A percentile compares a stretch with the other conserved stretches of the same genome.
phyloP scores from a whole-genome alignment of 2,797 vertebrate genomes.

The Macroramphosus scolopax region DNA sequence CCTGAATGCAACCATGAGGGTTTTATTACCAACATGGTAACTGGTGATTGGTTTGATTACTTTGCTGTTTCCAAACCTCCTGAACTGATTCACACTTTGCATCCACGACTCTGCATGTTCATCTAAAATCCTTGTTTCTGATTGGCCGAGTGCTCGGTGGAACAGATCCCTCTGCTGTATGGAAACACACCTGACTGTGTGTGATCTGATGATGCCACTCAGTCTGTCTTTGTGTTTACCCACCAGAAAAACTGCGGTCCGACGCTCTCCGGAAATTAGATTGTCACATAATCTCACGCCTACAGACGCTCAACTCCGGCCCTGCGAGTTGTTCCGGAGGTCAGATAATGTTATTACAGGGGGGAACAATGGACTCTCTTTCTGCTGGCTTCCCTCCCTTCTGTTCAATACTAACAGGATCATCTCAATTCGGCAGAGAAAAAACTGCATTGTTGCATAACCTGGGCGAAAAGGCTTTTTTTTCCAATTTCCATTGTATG shows the following conservation, averaged over 20 bases:
- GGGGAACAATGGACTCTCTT: conserved; percentile 9
- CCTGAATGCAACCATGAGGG: too few species aligned
- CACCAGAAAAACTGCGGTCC: too few species aligned
- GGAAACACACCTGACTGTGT: background rate
- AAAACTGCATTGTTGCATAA: conserved; percentile 1
- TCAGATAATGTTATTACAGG: conserved; percentile 23
- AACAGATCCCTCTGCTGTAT: too few species aligned
- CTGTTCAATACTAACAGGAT: conserved; percentile 24
- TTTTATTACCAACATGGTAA: too few species aligned
- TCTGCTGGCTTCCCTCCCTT: background rate
- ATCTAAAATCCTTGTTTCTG: too few species aligned
- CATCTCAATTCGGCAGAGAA: conserved; percentile 7
- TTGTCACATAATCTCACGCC: conserved; percentile 10
- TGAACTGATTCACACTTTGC: too few species aligned
- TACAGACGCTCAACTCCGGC: conserved; percentile 26
- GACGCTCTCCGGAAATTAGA: too few species aligned
- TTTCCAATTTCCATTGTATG: conserved; percentile 9
- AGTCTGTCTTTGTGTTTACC: conserved; percentile 1
- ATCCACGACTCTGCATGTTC: background rate
- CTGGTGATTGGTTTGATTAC: too few species aligned
- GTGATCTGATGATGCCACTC: background rate
- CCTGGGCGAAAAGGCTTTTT: background rate
- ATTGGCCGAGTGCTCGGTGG: too few species aligned
- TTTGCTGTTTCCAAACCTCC: too few species aligned
- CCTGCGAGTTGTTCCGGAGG: conserved; percentile 12